These are phyloP conservation scores for Danionella dracula DNA, from an alignment of 2,797 vertebrate genomes.

Conservation along the genomic window DNA sequence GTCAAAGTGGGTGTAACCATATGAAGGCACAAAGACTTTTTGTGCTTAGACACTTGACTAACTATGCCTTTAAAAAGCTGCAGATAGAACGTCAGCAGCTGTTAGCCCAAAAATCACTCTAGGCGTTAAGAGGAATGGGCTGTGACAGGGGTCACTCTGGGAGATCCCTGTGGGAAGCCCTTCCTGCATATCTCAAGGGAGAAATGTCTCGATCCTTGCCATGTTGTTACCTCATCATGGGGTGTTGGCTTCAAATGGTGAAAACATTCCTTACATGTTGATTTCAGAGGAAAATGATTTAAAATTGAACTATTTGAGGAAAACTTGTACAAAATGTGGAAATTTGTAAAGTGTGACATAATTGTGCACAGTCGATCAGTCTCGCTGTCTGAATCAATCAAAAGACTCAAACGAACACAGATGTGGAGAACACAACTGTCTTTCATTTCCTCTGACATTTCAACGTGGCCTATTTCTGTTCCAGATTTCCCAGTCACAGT, in stretches of 20 bases:
- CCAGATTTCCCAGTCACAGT: background rate
- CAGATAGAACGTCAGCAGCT: slow-evolving; percentile 16
- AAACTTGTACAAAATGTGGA: too few species aligned
- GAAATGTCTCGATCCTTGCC: background rate
- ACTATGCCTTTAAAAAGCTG: background rate
- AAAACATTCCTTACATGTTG: background rate
- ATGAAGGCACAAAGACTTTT: too few species aligned
- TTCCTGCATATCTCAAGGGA: slow-evolving; percentile 14
- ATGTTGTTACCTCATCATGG: slow-evolving; percentile 30
- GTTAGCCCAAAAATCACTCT: slow-evolving; percentile 23
- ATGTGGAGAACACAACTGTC: background rate
- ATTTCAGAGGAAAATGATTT: background rate
- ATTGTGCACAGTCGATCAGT: background rate
- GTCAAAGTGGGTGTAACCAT: too few species aligned
- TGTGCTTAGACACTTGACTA: too few species aligned
- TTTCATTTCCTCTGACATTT: background rate
- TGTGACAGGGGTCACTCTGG: background rate
- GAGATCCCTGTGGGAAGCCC: slow-evolving; percentile 24
- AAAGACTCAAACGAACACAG: background rate
- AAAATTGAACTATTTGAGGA: background rate
- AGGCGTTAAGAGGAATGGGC: slow-evolving; percentile 1
- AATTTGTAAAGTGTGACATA: slow-evolving; percentile 6
- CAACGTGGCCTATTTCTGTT: background rate
- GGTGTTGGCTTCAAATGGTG: slow-evolving; percentile 21
- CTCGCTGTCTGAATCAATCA: background rate